Percentiles rank a stretch among this genome's conserved stretches.
Conservation (phyloP, 2,888 invertebrate species). For the Polylopha cassiicola region DNA sequence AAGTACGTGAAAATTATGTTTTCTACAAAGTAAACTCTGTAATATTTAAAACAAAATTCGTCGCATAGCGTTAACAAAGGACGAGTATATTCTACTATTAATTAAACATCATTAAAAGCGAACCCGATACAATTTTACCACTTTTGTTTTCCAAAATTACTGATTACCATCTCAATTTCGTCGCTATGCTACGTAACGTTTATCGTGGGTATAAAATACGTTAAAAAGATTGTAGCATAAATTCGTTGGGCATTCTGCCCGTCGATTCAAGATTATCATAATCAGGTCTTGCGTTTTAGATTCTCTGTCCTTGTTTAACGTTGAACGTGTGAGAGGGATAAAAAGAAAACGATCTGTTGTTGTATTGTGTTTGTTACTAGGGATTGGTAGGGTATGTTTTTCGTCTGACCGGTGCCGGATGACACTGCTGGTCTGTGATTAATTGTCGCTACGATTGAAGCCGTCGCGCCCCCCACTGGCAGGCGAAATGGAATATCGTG, state of each 20-base stretch:
- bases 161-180: constrained; percentile 27
- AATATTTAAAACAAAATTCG: too few species aligned
- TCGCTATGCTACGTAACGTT: constrained; percentile 23
- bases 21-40: too few species aligned
- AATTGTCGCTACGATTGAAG: constrained; percentile 73
- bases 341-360: neutral
- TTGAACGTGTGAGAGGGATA: constrained; percentile 2
- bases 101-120: constrained; percentile 1
- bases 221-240: constrained; percentile 46
- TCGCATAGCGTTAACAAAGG: too few species aligned
- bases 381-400: constrained; percentile 36
- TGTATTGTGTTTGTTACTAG: constrained; percentile 5
- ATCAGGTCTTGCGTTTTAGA: neutral
- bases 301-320: constrained; percentile 7
- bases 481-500: constrained; percentile 72
- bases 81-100: too few species aligned
- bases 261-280: constrained; percentile 5
- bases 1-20: too few species aligned
- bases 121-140: constrained; percentile 12
- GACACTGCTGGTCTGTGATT: constrained; percentile 75
- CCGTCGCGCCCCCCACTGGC: constrained; percentile 70
- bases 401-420: constrained; percentile 60
- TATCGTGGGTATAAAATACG: constrained; percentile 30
- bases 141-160: constrained; percentile 19
- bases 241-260: constrained; percentile 40